Evolutionary conservation across 2,113 vertebrate genomes (phyloP), one percentile per base, ranked within the genome.

Genomic region (Macroglossus sobrinus): DNA sequence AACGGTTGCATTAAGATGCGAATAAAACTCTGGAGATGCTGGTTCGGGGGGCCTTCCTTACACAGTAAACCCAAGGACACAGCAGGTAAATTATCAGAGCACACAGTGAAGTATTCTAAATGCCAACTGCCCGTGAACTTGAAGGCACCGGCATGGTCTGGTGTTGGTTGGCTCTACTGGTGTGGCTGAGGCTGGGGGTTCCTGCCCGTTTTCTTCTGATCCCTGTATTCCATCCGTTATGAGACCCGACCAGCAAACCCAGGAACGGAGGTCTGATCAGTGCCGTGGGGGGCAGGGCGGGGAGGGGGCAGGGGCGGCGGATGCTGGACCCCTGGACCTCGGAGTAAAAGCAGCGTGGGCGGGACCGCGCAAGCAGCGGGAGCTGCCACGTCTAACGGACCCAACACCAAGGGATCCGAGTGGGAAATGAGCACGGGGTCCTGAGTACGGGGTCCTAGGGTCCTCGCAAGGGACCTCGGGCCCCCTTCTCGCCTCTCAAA

Each of bases 141-240:
- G 11, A 2, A 0, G 5, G 47, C 85, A 45, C 0, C 0, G 61
- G 13, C 30, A 9, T 5, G 11, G 61, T 55, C 35, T 47, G 18
- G 18, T 14, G 12, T 16, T 21, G n/a, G n/a, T n/a, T n/a, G 18
- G 33, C 5, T 19, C 22, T 24, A 0, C 1, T 11, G 55, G 59
- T 33, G 63, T 33, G 12, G 2, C 33, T n/a, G 63, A 81, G 21
- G 18, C 13, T 68, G 13, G 22, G 30, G 19, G 30, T 1, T 43
- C 19, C 21, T 59, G 47, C 13, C 24, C 26, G 1, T 24, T 79
- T 64, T 50, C 63, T 75, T 66, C 75, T 38, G 81, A 40, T 19
- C 43, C 5, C 15, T 22, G 11, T 15, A 26, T 55, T 35, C 35
- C 38, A 4, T 57, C 53, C 16, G 5, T 5, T 47, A 16, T 7